Conservation (phyloP, 2,797 vertebrate species). For the Sebastes matsubarae region DNA sequence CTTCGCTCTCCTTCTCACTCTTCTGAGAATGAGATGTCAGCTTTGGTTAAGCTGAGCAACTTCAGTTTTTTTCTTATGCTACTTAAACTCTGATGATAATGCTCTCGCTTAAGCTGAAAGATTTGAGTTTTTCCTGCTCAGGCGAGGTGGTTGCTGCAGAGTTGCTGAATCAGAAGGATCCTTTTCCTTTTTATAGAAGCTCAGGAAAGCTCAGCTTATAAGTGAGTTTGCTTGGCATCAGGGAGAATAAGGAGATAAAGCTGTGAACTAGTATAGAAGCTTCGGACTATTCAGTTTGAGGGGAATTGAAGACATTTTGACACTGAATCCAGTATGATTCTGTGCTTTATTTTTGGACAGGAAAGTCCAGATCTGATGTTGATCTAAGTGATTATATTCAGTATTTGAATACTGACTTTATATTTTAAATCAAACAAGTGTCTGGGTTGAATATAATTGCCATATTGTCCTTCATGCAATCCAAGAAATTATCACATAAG, state of each 20-base stretch:
- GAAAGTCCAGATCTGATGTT: not conserved
- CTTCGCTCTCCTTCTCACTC: not conserved
- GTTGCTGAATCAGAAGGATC: slow-evolving; percentile 34
- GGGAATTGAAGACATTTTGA: not conserved
- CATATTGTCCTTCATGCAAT: not conserved
- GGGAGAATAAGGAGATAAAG: not conserved
- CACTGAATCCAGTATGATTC: not conserved
- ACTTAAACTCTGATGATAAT: slow-evolving; percentile 41
- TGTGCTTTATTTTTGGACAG: not conserved
- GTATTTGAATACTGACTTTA: not conserved
- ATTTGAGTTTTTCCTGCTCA: slow-evolving; percentile 22
- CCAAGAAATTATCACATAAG: not conserved
- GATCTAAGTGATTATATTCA: not conserved
- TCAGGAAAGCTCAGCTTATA: not conserved
- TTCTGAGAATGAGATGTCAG: slow-evolving; percentile 13
- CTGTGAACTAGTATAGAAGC: not conserved
- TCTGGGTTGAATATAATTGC: not conserved
- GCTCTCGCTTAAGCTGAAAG: slow-evolving; percentile 31
- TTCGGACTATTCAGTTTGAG: not conserved
- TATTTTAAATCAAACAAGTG: not conserved
- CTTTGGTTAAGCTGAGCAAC: slow-evolving; percentile 42
- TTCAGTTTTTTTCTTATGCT: slow-evolving; percentile 18
- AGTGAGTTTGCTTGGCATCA: not conserved
- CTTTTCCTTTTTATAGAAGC: not conserved
- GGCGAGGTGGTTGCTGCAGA: slow-evolving; percentile 10